These are phyloP conservation scores for Trochalopteron elliotii DNA, from an alignment of 2,113 vertebrate species.

Conservation along the genomic window DNA sequence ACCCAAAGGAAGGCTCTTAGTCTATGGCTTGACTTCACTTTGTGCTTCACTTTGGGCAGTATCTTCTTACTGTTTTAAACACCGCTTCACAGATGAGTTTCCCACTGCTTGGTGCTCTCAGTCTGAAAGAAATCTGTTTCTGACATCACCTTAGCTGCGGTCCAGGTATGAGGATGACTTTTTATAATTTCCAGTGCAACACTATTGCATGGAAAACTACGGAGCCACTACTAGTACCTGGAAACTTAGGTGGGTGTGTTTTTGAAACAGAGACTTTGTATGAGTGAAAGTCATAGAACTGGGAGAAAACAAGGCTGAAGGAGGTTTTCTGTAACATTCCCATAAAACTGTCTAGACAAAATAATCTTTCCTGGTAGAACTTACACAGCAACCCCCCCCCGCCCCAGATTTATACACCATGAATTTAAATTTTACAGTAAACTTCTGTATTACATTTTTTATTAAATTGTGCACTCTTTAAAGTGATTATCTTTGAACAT, in stretches of 20 bases:
- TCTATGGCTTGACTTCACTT: neutral
- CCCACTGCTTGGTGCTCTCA: neutral
- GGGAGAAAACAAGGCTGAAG: neutral
- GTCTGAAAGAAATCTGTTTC: neutral
- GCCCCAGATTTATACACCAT: neutral
- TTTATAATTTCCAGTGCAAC: neutral
- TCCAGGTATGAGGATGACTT: neutral
- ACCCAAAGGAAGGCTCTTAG: neutral
- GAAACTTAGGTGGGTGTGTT: neutral
- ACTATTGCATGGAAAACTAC: neutral
- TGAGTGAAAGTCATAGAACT: neutral
- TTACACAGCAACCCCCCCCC: neutral
- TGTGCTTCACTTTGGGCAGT: neutral
- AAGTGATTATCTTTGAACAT: constrained; percentile 5
- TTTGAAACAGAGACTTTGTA: neutral
- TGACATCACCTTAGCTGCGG: neutral
- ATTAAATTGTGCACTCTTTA: constrained; percentile 19
- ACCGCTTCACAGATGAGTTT: neutral
- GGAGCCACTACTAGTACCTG: neutral
- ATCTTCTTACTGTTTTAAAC: neutral
- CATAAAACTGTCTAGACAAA: neutral
- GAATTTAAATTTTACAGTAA: constrained; percentile 5
- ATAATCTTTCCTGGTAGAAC: neutral
- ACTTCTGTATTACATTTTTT: constrained; percentile 13
- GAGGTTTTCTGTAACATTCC: neutral